Base-by-base conservation (phyloP, 2,113 vertebrate genomes). In the Pygoscelis adeliae region DNA sequence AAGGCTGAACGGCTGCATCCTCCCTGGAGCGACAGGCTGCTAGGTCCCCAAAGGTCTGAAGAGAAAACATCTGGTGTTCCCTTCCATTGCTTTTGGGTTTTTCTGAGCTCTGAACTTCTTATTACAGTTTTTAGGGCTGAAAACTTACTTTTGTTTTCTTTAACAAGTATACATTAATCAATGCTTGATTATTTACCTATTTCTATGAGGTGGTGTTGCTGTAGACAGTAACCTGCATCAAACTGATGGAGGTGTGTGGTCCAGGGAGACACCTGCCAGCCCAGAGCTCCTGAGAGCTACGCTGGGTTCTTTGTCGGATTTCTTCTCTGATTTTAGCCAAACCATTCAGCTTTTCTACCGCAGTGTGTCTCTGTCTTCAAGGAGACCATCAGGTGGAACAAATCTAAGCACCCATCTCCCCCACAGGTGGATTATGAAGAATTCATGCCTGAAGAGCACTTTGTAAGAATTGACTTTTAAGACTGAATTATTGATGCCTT, bases 401-500 rank as follows among this genome's bases (percentile, higher is more conserved):
- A 90, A 80, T 89, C 59, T 34, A 59, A 65, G 26, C 52, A 49
- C 40, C 47, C 49, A 32, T 14, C 30, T 38, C 13, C 58, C 27
- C 29, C 46, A 20, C 27, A 53, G 55, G 27, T 0, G 0, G 71
- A 44, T 62, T 55, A 63, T 49, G 42, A 81, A 85, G 81, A 80
- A 89, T 90, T 90, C 46, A 30, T 67, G 79, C 23, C 74, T 44
- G 47, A 80, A 83, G 34, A 87, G 38, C 63, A 59, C 32, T 94
- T 73, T 29, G 50, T 56, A 63, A 66, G 61, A 78, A 80, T 9
- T 55, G 42, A 53, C 34, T 80, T 91, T 89, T 67, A 34, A 62
- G 32, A 47, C 79, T 83, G 58, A 90, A 72, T 88, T 90, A 93
- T 9, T 67, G 82, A 80, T 90, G 72, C n/a, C n/a, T 52, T 55